Conservation (phyloP, 2,113 vertebrate genomes). For the Alethe castanea region DNA sequence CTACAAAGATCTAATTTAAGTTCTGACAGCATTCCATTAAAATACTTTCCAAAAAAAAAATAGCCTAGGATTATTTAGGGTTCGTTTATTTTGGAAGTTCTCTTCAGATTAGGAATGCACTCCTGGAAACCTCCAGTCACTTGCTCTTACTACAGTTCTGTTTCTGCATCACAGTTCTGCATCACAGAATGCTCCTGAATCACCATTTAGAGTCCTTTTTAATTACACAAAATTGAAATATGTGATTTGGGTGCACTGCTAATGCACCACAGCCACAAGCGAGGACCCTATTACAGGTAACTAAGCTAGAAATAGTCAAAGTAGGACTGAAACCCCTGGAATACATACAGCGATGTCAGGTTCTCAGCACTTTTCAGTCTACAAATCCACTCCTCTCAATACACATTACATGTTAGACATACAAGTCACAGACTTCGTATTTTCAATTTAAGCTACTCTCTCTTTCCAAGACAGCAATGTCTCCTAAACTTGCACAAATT, state of each 20-base stretch:
- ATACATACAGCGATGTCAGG: background rate
- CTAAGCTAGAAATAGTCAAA: background rate
- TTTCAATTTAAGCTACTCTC: background rate
- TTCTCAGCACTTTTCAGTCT: background rate
- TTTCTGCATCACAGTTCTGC: background rate
- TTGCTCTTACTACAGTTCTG: background rate
- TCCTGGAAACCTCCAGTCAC: background rate
- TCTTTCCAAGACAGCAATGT: background rate
- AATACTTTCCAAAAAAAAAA: background rate
- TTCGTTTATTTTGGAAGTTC: background rate
- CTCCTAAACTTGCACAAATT: background rate
- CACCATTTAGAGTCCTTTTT: background rate
- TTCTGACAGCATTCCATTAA: background rate
- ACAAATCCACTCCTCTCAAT: background rate
- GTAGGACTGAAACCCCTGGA: background rate
- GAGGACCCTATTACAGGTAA: background rate
- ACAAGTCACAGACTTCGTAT: background rate
- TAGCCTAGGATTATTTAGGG: background rate
- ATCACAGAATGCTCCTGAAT: background rate
- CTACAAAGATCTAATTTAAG: background rate
- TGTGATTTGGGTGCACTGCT: background rate
- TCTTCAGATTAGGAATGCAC: background rate
- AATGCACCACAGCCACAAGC: background rate
- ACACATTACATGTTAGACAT: background rate
- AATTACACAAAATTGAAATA: background rate